phyloP scores from a whole-genome alignment of 2,797 vertebrate species.

The Champsocephalus gunnari region DNA sequence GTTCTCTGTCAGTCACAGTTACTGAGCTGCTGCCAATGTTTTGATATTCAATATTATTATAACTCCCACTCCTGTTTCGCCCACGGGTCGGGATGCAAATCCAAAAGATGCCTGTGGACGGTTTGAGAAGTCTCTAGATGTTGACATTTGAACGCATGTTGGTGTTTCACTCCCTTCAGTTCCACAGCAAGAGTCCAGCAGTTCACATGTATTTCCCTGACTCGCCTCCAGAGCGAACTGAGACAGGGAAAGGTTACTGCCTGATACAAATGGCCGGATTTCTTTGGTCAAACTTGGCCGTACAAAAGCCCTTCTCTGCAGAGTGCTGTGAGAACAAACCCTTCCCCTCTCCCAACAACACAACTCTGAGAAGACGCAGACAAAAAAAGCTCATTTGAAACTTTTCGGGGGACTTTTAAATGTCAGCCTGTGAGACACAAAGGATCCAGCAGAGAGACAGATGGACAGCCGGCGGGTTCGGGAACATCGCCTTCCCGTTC shows the following conservation, averaged over 20 bases:
- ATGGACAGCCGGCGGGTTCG: conserved; percentile 10
- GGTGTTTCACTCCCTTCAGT: not conserved
- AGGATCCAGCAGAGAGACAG: conserved; percentile 32
- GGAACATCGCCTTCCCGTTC: too few species aligned
- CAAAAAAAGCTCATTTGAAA: conserved; percentile 60
- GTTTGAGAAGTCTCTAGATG: not conserved
- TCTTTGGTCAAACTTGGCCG: conserved; percentile 2
- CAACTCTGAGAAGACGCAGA: conserved; percentile 19
- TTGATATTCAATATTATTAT: not conserved
- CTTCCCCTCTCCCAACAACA: conserved; percentile 13
- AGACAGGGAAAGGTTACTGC: not conserved
- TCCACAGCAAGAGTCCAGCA: not conserved
- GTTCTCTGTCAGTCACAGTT: too few species aligned
- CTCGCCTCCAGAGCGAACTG: not conserved
- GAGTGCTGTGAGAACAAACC: conserved; percentile 24
- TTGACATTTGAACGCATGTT: not conserved
- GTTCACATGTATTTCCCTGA: not conserved
- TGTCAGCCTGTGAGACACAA: conserved; percentile 61
- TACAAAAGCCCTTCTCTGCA: conserved; percentile 1
- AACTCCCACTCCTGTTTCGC: not conserved
- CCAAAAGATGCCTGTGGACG: not conserved
- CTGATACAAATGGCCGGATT: not conserved
- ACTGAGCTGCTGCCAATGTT: too few species aligned
- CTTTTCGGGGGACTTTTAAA: conserved; percentile 35
- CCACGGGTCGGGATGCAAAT: not conserved